phyloP scores from a whole-genome alignment of 2,888 invertebrate genomes.

The Amorpha juglandis region DNA sequence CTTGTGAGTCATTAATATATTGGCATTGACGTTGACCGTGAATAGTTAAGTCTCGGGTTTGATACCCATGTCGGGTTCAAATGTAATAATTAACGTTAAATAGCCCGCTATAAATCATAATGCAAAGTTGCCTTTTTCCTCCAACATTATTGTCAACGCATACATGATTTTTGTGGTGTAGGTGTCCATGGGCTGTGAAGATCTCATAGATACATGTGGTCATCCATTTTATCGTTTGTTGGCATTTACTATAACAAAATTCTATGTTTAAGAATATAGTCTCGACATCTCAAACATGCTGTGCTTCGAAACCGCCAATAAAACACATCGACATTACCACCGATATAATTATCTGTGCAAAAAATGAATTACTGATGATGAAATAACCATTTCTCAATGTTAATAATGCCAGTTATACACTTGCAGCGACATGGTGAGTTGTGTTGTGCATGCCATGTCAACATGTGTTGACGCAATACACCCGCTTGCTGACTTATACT shows the following conservation, averaged over 20 bases:
- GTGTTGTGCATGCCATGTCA: conserved; percentile 45
- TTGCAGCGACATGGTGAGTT: conserved; percentile 29
- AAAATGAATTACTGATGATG: conserved; percentile 36
- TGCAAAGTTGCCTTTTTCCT: no score
- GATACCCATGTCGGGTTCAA: background rate
- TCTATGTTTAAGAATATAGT: background rate
- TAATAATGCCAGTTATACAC: conserved; percentile 38
- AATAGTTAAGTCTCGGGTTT: background rate
- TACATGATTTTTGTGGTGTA: no score
- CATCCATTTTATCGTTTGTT: no score
- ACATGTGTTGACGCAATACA: conserved; percentile 50
- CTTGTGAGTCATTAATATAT: background rate
- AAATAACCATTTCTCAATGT: conserved; percentile 41
- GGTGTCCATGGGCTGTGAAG: no score
- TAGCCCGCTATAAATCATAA: no score
- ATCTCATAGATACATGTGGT: no score
- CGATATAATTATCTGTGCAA: conserved; percentile 11
- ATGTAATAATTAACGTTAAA: no score
- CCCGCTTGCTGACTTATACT: conserved; percentile 38
- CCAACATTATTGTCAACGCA: no score
- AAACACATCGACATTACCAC: background rate
- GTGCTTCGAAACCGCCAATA: background rate
- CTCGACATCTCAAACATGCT: background rate
- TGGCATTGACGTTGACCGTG: background rate
- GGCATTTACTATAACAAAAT: no score